These are phyloP conservation scores for Tetraodon nigroviridis DNA, from an alignment of 2,113 vertebrate genomes.

Conservation along the genomic window DNA sequence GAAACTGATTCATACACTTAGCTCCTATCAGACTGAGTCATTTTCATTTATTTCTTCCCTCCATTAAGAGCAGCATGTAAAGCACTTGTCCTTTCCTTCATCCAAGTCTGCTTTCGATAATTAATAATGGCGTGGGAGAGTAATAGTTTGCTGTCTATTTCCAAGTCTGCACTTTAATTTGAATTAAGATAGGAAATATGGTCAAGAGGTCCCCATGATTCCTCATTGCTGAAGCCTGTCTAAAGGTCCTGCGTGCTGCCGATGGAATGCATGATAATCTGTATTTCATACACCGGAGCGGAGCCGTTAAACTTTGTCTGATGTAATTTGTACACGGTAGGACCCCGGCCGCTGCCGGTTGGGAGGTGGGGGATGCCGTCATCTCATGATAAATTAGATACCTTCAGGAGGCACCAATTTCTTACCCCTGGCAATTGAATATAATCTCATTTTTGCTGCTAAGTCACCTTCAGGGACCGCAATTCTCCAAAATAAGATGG, in stretches of 20 bases:
- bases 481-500: constrained; percentile 67
- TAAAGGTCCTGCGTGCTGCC: constrained; percentile 40
- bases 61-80: not conserved
- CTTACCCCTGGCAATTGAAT: constrained; percentile 71
- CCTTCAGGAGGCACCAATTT: constrained; percentile 68
- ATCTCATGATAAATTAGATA: constrained; percentile 72
- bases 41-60: constrained; percentile 1
- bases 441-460: constrained; percentile 76
- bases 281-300: constrained; percentile 55
- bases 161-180: constrained; percentile 42
- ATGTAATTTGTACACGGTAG: constrained; percentile 66
- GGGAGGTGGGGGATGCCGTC: constrained; percentile 48
- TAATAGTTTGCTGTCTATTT: constrained; percentile 53
- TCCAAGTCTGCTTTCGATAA: constrained; percentile 53
- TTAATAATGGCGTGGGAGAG: constrained; percentile 45
- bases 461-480: constrained; percentile 75
- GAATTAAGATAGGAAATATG: constrained; percentile 46
- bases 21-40: not conserved
- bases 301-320: constrained; percentile 64
- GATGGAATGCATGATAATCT: constrained; percentile 62
- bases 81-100: constrained; percentile 44
- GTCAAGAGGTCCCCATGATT: constrained; percentile 52
- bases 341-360: constrained; percentile 18
- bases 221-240: constrained; percentile 33
- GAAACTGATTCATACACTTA: not conserved